These are phyloP conservation scores for Labia minor DNA, from an alignment of 2,888 invertebrate species.

Conservation along the genomic window DNA sequence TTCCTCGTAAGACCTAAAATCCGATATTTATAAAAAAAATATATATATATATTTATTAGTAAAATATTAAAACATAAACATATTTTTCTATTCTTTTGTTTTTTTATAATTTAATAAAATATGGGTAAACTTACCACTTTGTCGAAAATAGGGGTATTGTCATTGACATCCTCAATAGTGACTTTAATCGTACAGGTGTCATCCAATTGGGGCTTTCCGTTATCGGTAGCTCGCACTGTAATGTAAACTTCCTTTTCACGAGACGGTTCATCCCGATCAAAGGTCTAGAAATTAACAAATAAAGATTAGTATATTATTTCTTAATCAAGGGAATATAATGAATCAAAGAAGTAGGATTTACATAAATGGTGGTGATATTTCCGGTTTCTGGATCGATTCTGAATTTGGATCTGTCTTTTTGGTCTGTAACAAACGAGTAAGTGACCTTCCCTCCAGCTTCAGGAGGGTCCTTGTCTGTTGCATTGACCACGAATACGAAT, in stretches of 20 bases:
- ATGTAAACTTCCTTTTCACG: slow-evolving; percentile 69
- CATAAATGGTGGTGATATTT: slow-evolving; percentile 58
- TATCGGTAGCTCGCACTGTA: slow-evolving; percentile 85
- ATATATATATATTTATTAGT: neutral
- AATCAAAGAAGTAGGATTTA: slow-evolving; percentile 31
- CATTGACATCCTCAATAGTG: slow-evolving; percentile 83
- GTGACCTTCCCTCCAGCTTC: slow-evolving; percentile 66
- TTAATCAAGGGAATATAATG: too few species aligned
- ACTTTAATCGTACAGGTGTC: slow-evolving; percentile 91
- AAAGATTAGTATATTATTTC: too few species aligned
- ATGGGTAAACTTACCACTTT: slow-evolving; percentile 52
- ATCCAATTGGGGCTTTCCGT: slow-evolving; percentile 79
- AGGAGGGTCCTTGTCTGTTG: slow-evolving; percentile 60
- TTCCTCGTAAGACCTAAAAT: slow-evolving; percentile 51
- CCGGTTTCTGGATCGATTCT: slow-evolving; percentile 67
- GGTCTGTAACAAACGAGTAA: slow-evolving; percentile 69
- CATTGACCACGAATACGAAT: slow-evolving; percentile 62
- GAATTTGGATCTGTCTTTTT: slow-evolving; percentile 65
- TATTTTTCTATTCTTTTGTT: neutral
- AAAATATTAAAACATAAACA: neutral
- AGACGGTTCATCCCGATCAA: slow-evolving; percentile 84
- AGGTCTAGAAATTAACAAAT: slow-evolving; percentile 41
- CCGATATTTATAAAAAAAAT: slow-evolving; percentile 18
- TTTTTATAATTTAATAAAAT: neutral
- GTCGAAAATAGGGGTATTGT: slow-evolving; percentile 73